These are phyloP conservation scores for Hassar affinis DNA, from an alignment of 2,113 vertebrate species.

Conservation along the genomic window DNA sequence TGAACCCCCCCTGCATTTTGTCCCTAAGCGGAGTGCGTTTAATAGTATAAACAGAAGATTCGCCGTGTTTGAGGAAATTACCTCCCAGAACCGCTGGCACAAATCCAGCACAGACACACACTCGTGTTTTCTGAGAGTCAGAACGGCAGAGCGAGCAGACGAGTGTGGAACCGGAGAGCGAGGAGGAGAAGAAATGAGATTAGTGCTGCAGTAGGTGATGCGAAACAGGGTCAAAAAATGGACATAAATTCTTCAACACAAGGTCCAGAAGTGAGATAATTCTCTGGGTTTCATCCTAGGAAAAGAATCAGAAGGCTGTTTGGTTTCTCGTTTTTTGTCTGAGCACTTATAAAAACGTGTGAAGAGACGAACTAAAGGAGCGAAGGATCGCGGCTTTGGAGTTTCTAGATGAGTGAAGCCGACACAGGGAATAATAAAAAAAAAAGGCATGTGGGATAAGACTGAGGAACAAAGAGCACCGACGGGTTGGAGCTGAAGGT, in stretches of 20 bases:
- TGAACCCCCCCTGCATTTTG: conserved; percentile 38
- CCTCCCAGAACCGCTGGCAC: conserved; percentile 73
- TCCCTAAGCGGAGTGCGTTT: conserved; percentile 37
- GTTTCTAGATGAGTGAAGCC: background rate
- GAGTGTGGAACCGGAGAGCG: conserved; percentile 49
- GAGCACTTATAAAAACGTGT: conserved; percentile 51
- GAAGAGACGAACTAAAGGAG: background rate
- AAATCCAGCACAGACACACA: conserved; percentile 69
- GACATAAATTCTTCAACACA: conserved; percentile 57
- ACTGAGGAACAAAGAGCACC: background rate
- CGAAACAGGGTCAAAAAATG: conserved; percentile 49
- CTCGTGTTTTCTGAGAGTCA: conserved; percentile 64
- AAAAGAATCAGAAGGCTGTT: conserved; percentile 29
- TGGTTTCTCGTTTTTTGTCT: conserved; percentile 36
- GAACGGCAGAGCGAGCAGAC: conserved; percentile 40
- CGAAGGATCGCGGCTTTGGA: background rate
- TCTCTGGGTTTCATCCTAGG: conserved; percentile 48
- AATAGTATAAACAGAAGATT: conserved; percentile 70
- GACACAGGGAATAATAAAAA: background rate
- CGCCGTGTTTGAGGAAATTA: conserved; percentile 69
- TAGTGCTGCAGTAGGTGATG: conserved; percentile 63
- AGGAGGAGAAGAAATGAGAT: conserved; percentile 51
- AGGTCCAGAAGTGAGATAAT: conserved; percentile 55
- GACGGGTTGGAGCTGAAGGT: conserved; percentile 19
- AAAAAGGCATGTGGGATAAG: background rate